phyloP scores from a whole-genome alignment of 2,113 vertebrate genomes.

The Capricornis sumatraensis region DNA sequence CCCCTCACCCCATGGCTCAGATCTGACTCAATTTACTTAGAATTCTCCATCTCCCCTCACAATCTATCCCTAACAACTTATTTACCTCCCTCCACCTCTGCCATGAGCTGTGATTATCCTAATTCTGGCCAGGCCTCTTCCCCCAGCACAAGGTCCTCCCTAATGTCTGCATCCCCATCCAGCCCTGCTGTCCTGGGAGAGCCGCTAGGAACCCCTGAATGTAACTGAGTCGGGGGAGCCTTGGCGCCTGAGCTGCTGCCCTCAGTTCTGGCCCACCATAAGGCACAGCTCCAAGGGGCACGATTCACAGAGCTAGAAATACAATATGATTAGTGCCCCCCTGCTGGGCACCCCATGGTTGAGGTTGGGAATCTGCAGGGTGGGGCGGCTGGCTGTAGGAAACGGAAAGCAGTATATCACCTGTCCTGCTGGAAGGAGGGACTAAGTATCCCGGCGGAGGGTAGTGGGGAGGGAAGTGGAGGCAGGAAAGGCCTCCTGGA shows the following conservation, averaged over 20 bases:
- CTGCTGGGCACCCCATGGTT: neutral
- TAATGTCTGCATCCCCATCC: neutral
- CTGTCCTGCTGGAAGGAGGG: neutral
- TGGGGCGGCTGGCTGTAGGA: neutral
- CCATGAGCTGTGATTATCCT: neutral
- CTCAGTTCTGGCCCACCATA: neutral
- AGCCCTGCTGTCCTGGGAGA: neutral
- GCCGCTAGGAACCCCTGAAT: neutral
- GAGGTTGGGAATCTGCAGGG: neutral
- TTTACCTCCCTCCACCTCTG: constrained; percentile 8
- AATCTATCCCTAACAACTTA: neutral
- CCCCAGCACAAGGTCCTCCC: neutral
- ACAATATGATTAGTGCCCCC: neutral
- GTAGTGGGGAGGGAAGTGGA: neutral
- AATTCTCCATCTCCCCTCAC: neutral
- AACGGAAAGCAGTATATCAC: neutral
- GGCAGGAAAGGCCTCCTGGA: neutral
- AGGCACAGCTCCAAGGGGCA: neutral
- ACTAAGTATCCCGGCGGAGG: neutral
- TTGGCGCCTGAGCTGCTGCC: neutral
- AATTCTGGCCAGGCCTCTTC: neutral
- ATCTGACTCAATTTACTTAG: constrained; percentile 28
- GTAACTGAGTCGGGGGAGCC: neutral
- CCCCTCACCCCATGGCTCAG: neutral
- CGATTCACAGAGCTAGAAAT: neutral